Conservation (phyloP, 2,113 vertebrate genomes). For the Marmota monax region DNA sequence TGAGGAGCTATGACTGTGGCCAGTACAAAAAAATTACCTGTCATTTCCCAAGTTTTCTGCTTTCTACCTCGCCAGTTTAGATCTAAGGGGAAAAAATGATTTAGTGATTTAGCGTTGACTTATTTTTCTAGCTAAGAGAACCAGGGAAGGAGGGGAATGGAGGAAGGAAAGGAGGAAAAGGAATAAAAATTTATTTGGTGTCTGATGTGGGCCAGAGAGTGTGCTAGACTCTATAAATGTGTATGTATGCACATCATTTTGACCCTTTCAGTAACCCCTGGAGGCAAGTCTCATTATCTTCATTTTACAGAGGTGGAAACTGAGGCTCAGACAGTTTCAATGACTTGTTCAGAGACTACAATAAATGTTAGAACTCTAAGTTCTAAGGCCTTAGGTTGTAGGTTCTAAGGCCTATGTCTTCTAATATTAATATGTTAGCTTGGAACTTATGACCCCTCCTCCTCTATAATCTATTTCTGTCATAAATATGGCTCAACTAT, state of each 20-base stretch:
- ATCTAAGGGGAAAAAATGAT: constrained; percentile 85
- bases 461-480: not conserved
- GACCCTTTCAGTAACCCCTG: not conserved
- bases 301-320: not conserved
- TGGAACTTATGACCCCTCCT: not conserved
- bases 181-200: not conserved
- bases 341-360: not conserved
- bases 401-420: not conserved
- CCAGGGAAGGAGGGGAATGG: constrained; percentile 29
- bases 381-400: not conserved
- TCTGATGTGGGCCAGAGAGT: not conserved
- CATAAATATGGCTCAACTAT: not conserved
- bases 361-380: not conserved
- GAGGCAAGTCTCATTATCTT: not conserved
- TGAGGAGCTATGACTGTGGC: constrained; percentile 72
- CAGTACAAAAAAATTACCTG: constrained; percentile 82
- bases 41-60: constrained; percentile 84
- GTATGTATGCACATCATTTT: not conserved
- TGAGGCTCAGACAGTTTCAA: not conserved
- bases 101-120: constrained; percentile 75
- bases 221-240: not conserved
- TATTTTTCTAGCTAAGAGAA: constrained; percentile 65
- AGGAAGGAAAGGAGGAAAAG: constrained; percentile 2
- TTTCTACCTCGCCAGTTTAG: constrained; percentile 84
- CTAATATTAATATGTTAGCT: not conserved